Conservation (phyloP, 1,140 invertebrate genomes). For the Colletes gigas region DNA sequence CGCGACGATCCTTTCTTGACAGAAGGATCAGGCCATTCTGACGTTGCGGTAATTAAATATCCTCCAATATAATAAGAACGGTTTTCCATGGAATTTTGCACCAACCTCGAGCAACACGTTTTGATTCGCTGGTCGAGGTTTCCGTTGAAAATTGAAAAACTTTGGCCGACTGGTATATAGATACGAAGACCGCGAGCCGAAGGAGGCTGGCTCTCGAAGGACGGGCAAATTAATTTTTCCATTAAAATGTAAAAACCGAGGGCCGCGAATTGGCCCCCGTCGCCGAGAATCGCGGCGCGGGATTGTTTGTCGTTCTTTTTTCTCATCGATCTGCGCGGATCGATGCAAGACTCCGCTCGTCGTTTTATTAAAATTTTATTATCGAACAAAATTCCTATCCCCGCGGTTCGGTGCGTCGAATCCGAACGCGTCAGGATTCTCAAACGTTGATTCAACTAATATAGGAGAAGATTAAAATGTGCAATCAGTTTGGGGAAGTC, state of each 20-base stretch:
- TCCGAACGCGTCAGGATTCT: too few relatives aligned
- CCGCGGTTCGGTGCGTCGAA: too few relatives aligned
- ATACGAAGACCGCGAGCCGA: neutral
- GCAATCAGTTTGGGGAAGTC: too few relatives aligned
- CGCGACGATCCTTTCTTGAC: too few relatives aligned
- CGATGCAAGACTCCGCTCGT: neutral
- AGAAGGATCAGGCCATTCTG: too few relatives aligned
- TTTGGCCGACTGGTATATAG: neutral
- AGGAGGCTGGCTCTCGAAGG: neutral
- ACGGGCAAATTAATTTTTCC: constrained; percentile 35
- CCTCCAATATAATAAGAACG: neutral
- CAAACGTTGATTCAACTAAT: too few relatives aligned
- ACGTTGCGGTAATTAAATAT: constrained; percentile 44
- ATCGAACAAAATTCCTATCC: too few relatives aligned
- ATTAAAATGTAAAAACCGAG: constrained; percentile 30
- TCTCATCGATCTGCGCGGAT: neutral
- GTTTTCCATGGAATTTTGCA: neutral
- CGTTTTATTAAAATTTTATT: too few relatives aligned
- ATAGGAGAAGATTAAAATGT: too few relatives aligned
- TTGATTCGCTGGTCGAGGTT: neutral
- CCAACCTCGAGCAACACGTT: constrained; percentile 9
- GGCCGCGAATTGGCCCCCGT: neutral
- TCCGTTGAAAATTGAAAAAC: constrained; percentile 39
- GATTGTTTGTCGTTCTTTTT: constrained; percentile 7
- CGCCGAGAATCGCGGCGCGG: neutral